Evolutionary conservation across 2,797 vertebrate species (phyloP).

Genomic region (Tauraco hartlaubi): DNA sequence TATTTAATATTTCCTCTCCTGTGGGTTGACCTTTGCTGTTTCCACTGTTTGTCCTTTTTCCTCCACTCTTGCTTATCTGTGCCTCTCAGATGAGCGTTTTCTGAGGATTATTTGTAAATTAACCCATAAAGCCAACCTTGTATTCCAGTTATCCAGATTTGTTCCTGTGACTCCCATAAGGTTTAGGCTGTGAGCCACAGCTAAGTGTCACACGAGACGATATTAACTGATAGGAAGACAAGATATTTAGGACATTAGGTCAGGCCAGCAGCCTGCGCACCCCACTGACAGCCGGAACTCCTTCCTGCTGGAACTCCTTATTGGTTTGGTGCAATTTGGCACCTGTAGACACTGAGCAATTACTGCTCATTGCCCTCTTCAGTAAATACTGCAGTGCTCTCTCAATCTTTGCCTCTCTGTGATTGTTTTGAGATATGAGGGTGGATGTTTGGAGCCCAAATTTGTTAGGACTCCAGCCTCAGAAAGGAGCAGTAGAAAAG

Average conservation of each 20-base stretch:
- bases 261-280: background rate
- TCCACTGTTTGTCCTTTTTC: background rate
- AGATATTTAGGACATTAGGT: conserved; percentile 24
- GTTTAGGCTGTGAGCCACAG: background rate
- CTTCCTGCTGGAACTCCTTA: background rate
- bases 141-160: background rate
- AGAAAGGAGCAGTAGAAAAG: background rate
- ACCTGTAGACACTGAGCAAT: accelerated
- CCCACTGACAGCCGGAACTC: background rate
- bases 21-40: background rate
- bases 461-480: background rate
- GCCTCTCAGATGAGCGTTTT: background rate
- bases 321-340: background rate
- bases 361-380: background rate
- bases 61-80: background rate
- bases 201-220: background rate
- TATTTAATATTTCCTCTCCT: conserved; percentile 11
- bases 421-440: background rate
- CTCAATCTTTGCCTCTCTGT: background rate
- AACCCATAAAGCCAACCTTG: background rate
- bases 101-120: background rate
- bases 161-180: background rate
- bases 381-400: background rate
- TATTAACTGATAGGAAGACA: background rate
- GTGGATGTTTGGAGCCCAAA: background rate